A percentile compares a stretch with the other conserved stretches of the same genome.
phyloP scores from a whole-genome alignment of 1,140 invertebrate genomes.

The Hyles euphorbiae region DNA sequence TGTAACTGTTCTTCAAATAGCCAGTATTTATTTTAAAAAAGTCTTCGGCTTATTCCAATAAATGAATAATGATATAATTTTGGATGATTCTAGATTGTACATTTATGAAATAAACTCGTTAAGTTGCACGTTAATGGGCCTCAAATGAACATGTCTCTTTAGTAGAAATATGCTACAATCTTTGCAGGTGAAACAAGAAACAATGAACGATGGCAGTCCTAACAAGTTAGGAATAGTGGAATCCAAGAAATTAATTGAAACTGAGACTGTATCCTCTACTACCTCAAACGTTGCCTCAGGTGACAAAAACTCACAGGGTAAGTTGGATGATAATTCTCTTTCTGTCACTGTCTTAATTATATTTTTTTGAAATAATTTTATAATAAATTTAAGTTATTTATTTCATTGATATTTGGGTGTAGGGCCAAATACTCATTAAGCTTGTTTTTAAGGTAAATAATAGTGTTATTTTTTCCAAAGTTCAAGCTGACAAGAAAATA shows the following conservation, averaged over 20 bases:
- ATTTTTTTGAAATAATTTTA: too few species aligned
- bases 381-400: too few species aligned
- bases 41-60: too few species aligned
- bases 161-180: too few species aligned
- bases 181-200: slow-evolving; percentile 25
- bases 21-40: too few species aligned
- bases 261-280: slow-evolving; percentile 19
- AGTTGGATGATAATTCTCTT: slow-evolving; percentile 7
- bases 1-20: too few species aligned
- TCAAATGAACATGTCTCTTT: too few species aligned
- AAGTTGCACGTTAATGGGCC: too few species aligned
- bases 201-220: slow-evolving; percentile 34
- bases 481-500: slow-evolving; percentile 35
- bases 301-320: slow-evolving; percentile 25
- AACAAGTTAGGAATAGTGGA: slow-evolving; percentile 20
- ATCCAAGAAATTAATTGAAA: slow-evolving; percentile 35
- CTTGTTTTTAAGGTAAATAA: neutral
- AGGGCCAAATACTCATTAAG: neutral
- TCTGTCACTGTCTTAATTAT: neutral
- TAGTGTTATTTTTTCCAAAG: slow-evolving; percentile 10
- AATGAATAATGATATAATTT: too few species aligned
- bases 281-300: neutral
- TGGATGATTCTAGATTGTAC: too few species aligned
- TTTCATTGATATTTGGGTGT: too few species aligned
- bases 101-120: too few species aligned